Evolutionary conservation across 2,113 vertebrate species (phyloP), one percentile per base, ranked within the genome.

Genomic region (Entelurus aequoreus): DNA sequence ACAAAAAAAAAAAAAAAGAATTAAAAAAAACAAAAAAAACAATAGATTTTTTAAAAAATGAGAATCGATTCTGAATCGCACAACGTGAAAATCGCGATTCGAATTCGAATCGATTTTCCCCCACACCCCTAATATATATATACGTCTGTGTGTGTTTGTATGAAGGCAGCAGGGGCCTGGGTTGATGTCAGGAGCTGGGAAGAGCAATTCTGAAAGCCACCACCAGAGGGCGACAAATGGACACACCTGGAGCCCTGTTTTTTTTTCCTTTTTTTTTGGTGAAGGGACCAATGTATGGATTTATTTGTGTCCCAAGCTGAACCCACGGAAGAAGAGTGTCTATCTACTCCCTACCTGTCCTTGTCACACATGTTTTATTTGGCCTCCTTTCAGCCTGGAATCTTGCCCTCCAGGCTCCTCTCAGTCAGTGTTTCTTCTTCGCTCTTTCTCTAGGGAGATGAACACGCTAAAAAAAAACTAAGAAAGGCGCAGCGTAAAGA

Each of bases 161-260:
- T 42, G 40, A 42, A 42, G 40, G 40, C 65, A 68, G 71, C 48
- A 64, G 68, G 56, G 79, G 40, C 57, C 21, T 68, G 44, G 40
- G 19, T 48, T 28, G 46, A 56, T 47, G 44, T 3, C 54, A 28
- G 35, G 35, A 75, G 48, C 9, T 44, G 42, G 62, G 56, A 49
- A 50, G 38, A 79, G 51, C 21, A 42, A 36, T 78, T 84, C 68
- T 77, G 82, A 74, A 78, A 47, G 66, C 56, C 71, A 75, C 82
- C 86, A 87, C 84, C 83, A 85, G 83, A 74, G 76, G 86, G 84
- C 2, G 80, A 86, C 70, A 87, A 71, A 76, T 81, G 71, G 75
- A 77, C 76, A 66, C 61, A 72, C 50, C 53, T 70, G 62, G 64
- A 76, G 64, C 71, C 60, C 21, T 10, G 42, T 47, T 60, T 37